Evolutionary conservation across 2,797 vertebrate genomes (phyloP).

Genomic region (Acrocephalus scirpaceus): DNA sequence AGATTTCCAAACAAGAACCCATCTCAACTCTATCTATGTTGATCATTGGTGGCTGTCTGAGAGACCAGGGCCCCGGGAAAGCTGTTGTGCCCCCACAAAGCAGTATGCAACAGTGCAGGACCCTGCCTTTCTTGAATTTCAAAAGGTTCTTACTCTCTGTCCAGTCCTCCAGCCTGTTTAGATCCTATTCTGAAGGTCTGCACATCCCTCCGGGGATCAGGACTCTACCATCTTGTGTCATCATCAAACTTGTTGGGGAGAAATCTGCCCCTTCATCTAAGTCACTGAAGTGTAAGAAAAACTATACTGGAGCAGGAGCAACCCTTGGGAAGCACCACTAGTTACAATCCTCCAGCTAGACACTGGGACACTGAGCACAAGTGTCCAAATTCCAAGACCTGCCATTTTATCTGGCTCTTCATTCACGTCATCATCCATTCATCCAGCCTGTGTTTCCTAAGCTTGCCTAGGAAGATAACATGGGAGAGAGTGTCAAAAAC

Average conservation of each 20-base stretch:
- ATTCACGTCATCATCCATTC: background rate
- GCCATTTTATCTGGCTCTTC: background rate
- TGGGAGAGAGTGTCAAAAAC: background rate
- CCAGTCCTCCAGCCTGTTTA: background rate
- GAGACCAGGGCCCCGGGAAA: too few species aligned
- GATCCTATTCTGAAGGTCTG: background rate
- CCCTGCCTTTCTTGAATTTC: background rate
- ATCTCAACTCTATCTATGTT: too few species aligned
- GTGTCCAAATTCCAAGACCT: background rate
- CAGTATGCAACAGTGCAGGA: background rate
- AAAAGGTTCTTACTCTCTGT: background rate
- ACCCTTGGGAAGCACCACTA: accelerated
- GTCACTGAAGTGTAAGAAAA: background rate
- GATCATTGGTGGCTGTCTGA: too few species aligned
- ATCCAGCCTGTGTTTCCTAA: background rate
- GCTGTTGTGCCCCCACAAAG: too few species aligned
- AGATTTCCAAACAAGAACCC: too few species aligned
- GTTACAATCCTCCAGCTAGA: background rate
- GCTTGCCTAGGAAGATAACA: background rate
- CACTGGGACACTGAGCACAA: background rate
- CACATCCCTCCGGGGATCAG: background rate
- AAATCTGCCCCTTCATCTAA: background rate
- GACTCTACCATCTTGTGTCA: background rate
- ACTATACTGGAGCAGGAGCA: background rate
- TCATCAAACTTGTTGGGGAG: accelerated